Percentiles rank a stretch among this genome's conserved stretches.
These are phyloP conservation scores for Steromphala cineraria DNA, from an alignment of 2,888 invertebrate genomes.

Conservation along the genomic window DNA sequence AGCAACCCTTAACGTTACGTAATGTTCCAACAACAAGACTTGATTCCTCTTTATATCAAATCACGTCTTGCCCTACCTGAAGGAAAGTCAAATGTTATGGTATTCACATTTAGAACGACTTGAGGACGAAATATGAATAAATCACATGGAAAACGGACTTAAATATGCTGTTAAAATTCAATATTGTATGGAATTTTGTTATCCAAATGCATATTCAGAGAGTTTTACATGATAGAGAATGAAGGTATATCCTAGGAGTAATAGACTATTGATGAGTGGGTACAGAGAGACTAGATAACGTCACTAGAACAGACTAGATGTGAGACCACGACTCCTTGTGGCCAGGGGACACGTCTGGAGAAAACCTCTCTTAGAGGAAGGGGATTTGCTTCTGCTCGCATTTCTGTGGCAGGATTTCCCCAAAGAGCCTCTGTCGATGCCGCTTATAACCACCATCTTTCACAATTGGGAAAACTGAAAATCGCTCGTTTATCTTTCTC, in stretches of 20 bases:
- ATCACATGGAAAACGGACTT: neutral
- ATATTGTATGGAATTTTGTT: neutral
- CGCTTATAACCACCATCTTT: slow-evolving; percentile 23
- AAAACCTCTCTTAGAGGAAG: neutral
- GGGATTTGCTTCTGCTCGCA: neutral
- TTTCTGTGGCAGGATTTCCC: slow-evolving; percentile 23
- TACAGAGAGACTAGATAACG: neutral
- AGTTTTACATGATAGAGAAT: neutral
- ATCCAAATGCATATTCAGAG: neutral
- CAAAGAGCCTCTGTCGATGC: slow-evolving; percentile 19
- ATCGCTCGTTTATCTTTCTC: slow-evolving; percentile 30
- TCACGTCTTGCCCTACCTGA: no score
- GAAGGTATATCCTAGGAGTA: neutral
- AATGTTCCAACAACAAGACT: no score
- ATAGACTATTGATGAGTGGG: neutral
- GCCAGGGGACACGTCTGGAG: no score
- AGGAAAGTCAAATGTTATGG: no score
- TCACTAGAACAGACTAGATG: neutral
- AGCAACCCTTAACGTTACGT: no score
- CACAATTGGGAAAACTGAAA: slow-evolving; percentile 33
- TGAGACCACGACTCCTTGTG: no score
- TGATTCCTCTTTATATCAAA: no score
- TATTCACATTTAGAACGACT: no score
- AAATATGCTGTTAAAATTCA: neutral
- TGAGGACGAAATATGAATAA: neutral